Evolutionary conservation across 2,888 invertebrate species (phyloP).

Genomic region (Vesta saturnalis): DNA sequence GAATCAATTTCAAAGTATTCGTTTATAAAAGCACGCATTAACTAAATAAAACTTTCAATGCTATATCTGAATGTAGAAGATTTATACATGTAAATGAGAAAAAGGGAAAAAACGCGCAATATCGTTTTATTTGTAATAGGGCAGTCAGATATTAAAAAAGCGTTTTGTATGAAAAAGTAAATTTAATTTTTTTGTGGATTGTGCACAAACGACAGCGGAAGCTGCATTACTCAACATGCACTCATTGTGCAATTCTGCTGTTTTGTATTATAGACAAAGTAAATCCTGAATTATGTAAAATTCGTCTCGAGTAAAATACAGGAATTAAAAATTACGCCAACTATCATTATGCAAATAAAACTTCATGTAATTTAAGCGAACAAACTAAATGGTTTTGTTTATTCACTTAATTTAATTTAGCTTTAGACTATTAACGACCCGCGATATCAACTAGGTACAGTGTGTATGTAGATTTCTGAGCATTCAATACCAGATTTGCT

Average conservation of each 20-base stretch:
- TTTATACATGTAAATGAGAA: not conserved
- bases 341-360: not conserved
- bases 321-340: not conserved
- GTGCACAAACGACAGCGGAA: not conserved
- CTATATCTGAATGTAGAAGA: not conserved
- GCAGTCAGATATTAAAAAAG: not conserved
- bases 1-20: too few species aligned
- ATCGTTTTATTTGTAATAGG: not conserved
- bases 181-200: not conserved
- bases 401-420: not conserved
- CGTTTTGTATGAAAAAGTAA: conserved; percentile 1
- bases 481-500: not conserved
- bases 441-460: not conserved
- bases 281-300: not conserved
- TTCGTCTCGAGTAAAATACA: not conserved
- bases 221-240: not conserved
- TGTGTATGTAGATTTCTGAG: conserved; percentile 1
- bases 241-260: not conserved
- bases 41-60: not conserved
- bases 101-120: not conserved
- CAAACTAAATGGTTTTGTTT: not conserved
- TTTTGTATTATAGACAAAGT: too few species aligned
- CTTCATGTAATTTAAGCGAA: not conserved
- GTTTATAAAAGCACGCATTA: too few species aligned
- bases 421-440: not conserved